phyloP scores from a whole-genome alignment of 2,888 invertebrate species.

The Lithophane leautieri region DNA sequence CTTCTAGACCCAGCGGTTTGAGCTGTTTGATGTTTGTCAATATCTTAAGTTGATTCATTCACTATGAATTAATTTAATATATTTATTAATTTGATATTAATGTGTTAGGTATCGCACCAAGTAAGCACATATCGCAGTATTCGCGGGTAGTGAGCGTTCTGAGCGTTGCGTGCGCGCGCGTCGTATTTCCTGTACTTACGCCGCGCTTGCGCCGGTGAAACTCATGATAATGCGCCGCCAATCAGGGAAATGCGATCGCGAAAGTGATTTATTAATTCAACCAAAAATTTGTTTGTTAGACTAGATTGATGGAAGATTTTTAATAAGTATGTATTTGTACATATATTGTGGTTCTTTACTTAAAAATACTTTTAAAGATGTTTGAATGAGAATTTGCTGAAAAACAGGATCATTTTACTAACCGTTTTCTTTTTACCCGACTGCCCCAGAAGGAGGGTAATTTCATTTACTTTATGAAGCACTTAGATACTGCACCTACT shows the following conservation, averaged over 20 bases:
- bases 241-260: conserved; percentile 84
- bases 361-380: not conserved
- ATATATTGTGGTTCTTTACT: not conserved
- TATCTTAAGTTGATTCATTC: no score
- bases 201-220: conserved; percentile 79
- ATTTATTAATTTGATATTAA: not conserved
- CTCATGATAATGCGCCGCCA: conserved; percentile 83
- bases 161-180: conserved; percentile 77
- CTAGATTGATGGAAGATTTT: conserved; percentile 37
- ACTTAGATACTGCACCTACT: not conserved
- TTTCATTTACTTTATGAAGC: not conserved
- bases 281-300: conserved; percentile 75
- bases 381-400: not conserved
- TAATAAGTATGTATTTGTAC: not conserved
- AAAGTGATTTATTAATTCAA: conserved; percentile 88
- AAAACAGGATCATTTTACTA: not conserved
- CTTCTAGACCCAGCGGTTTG: not conserved
- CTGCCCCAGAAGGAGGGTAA: no score
- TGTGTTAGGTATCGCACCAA: conserved; percentile 8
- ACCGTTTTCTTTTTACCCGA: not conserved
- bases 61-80: not conserved
- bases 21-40: not conserved
- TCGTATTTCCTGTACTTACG: conserved; percentile 79
- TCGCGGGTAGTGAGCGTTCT: conserved; percentile 46
- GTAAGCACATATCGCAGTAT: conserved; percentile 18